A percentile compares a stretch with the other conserved stretches of the same genome.
phyloP scores from a whole-genome alignment of 1,140 invertebrate species.

The Drosophila triauraria region DNA sequence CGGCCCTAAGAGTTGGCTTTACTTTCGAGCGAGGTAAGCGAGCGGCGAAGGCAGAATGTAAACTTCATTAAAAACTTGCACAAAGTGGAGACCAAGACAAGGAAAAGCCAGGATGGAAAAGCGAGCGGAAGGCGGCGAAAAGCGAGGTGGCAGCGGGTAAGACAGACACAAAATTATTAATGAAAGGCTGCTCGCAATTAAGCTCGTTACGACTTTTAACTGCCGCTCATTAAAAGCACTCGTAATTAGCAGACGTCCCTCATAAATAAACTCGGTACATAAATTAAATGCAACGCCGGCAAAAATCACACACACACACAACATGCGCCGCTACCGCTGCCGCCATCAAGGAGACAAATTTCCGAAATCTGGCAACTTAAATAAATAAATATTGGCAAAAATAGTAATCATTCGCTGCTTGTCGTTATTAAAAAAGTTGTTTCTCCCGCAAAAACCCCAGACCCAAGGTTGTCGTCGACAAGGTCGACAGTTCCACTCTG shows the following conservation, averaged over 20 bases:
- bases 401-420: constrained; percentile 26
- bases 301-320: constrained; percentile 36
- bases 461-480: constrained; percentile 7
- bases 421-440: constrained; percentile 57
- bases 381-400: constrained; percentile 65
- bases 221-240: constrained; percentile 65
- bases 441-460: not conserved
- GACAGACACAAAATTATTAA: constrained; percentile 67
- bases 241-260: constrained; percentile 70
- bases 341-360: constrained; percentile 27
- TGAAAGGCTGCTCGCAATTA: constrained; percentile 73
- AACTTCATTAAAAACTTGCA: constrained; percentile 79
- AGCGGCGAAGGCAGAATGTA: constrained; percentile 54
- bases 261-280: constrained; percentile 64
- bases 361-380: constrained; percentile 15
- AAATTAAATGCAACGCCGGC: constrained; percentile 58
- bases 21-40: constrained; percentile 25
- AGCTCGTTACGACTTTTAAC: constrained; percentile 72
- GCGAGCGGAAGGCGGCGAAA: not conserved
- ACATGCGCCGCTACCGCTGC: not conserved
- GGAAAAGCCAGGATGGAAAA: constrained; percentile 4
- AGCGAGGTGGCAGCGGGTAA: constrained; percentile 11
- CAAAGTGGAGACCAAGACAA: constrained; percentile 32
- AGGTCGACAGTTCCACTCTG: constrained; percentile 37
- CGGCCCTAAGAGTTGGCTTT: not conserved